Evolutionary conservation across 2,113 vertebrate species (phyloP).

Genomic region (Lophius piscatorius): DNA sequence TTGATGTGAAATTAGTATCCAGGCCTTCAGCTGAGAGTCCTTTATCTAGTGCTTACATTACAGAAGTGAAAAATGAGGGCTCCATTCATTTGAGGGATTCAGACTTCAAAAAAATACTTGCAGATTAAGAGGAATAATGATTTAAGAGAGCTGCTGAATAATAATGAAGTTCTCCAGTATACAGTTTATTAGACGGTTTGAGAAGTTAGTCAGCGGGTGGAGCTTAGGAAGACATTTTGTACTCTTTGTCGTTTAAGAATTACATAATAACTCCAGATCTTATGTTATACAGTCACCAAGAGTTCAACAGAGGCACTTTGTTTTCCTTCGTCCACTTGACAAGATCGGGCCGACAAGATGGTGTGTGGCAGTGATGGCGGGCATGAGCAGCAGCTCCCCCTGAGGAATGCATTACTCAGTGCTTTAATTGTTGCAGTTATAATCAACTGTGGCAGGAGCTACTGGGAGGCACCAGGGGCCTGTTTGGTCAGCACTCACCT

Average conservation of each 20-base stretch:
- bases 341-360: constrained; percentile 53
- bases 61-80: constrained; percentile 62
- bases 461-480: constrained; percentile 65
- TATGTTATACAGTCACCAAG: constrained; percentile 1
- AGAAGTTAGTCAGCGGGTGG: constrained; percentile 39
- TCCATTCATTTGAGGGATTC: constrained; percentile 66
- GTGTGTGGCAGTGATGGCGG: constrained; percentile 69
- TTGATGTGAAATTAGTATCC: constrained; percentile 74
- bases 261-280: neutral
- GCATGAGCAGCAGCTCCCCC: constrained; percentile 41
- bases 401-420: constrained; percentile 65
- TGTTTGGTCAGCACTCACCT: constrained; percentile 66
- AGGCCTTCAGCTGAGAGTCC: constrained; percentile 65
- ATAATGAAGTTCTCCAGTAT: constrained; percentile 58
- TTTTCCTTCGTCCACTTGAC: constrained; percentile 35
- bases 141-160: constrained; percentile 53
- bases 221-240: constrained; percentile 12
- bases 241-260: neutral
- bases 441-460: constrained; percentile 71
- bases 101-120: constrained; percentile 65
- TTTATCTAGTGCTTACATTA: constrained; percentile 68
- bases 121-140: constrained; percentile 52
- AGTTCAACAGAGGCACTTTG: constrained; percentile 5
- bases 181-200: constrained; percentile 40
- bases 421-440: constrained; percentile 61